These are phyloP conservation scores for Pristis pectinata DNA, from an alignment of 2,797 vertebrate genomes.

Conservation along the genomic window DNA sequence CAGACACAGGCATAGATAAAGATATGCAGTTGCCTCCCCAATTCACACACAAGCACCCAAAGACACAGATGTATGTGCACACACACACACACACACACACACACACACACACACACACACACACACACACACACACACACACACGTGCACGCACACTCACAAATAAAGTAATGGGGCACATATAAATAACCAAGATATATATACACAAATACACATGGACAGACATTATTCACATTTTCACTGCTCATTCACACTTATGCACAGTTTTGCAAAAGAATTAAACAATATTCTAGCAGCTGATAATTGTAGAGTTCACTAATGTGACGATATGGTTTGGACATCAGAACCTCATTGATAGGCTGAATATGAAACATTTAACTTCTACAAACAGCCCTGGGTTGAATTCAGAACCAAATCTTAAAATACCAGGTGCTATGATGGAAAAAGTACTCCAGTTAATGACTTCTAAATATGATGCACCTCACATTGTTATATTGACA, in stretches of 20 bases:
- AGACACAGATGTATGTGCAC: neutral
- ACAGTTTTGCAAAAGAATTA: neutral
- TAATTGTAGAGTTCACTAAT: neutral
- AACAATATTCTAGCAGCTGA: neutral
- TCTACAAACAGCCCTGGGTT: neutral
- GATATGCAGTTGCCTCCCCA: neutral
- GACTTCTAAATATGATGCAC: neutral
- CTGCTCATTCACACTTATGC: neutral
- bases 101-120: neutral
- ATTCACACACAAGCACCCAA: neutral
- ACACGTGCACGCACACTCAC: rapidly evolving
- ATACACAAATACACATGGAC: neutral
- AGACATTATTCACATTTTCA: neutral
- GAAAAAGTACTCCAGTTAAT: neutral
- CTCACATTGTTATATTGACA: neutral
- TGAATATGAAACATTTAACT: constrained; percentile 19
- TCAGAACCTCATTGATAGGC: neutral
- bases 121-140: neutral
- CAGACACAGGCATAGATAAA: neutral
- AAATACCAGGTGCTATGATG: neutral
- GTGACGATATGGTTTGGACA: neutral
- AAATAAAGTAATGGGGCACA: neutral
- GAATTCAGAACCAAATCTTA: constrained; percentile 10
- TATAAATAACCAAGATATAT: neutral
- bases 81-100: neutral